phyloP scores from a whole-genome alignment of 1,140 invertebrate genomes.

The Bombus sibiricus region DNA sequence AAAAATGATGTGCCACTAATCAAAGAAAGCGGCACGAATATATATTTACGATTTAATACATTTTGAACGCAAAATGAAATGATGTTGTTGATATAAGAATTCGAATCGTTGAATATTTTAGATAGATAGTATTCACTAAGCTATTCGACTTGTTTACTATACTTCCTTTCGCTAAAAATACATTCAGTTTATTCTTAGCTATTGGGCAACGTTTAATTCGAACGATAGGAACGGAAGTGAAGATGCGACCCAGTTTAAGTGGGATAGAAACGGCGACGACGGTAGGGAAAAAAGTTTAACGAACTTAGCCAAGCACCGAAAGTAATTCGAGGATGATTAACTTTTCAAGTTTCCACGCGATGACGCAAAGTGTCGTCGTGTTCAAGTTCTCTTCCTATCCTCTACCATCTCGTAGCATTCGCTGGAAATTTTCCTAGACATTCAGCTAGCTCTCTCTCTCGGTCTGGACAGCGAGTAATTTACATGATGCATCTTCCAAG shows the following conservation, averaged over 20 bases:
- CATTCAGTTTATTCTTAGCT: not conserved
- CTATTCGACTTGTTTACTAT: too few relatives aligned
- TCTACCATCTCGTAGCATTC: not conserved
- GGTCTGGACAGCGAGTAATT: not conserved
- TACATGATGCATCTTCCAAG: not conserved
- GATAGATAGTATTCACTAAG: too few relatives aligned
- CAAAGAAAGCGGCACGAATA: too few relatives aligned
- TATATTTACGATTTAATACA: too few relatives aligned
- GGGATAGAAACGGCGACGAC: not conserved
- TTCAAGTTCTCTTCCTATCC: not conserved
- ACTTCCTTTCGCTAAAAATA: not conserved
- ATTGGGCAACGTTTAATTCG: conserved; percentile 11
- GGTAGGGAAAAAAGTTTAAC: conserved; percentile 21
- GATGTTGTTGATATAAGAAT: too few relatives aligned
- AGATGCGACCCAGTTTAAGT: not conserved
- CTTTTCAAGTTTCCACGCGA: conserved; percentile 22
- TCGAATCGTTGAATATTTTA: too few relatives aligned
- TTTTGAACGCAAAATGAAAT: too few relatives aligned
- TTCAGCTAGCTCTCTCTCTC: not conserved
- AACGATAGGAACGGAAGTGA: not conserved
- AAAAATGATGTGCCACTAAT: too few relatives aligned
- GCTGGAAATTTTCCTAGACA: not conserved
- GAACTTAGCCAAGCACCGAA: conserved; percentile 15
- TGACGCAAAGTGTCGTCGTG: conserved; percentile 1
- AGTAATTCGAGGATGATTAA: conserved; percentile 33